Base-by-base conservation (phyloP, 2,113 vertebrate species). In the Nannobrachium achirus region DNA sequence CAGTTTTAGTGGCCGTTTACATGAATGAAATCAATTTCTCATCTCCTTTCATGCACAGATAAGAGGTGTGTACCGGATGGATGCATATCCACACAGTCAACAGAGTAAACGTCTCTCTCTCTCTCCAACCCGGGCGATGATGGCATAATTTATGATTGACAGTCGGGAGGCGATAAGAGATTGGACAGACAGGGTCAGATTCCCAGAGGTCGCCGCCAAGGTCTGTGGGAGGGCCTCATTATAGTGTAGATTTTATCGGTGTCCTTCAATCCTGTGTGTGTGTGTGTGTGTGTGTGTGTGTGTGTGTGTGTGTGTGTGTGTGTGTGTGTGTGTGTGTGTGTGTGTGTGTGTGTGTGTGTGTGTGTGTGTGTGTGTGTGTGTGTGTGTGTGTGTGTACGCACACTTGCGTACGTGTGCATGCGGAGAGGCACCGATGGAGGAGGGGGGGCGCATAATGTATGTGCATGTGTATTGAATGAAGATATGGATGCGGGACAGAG, bases 141-240 rank as follows among this genome's bases (percentile, higher is more conserved):
- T 63, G 71, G 63, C 41, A 61, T 84, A 64, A 80, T 87, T 85
- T 81, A 80, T 73, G 76, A 83, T 70, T 76, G 83, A 85, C 86
- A 84, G 85, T 52, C 16, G 62, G 78, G 77, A 78, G 83, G 71
- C 74, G 77, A 85, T 86, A 75, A 81, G 81, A 79, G 80, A 87
- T 88, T 76, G 78, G 75, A 63, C 64, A 63, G 71, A 71, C 65
- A 81, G 71, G 85, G 83, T 80, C 80, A 7, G 73, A 78, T 78
- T 77, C 66, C 64, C 70, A 86, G 61, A 88, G 85, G 89, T 88
- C 84, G 81, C 56, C 41, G 60, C 66, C 79, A 87, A 91, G 88
- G 83, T 86, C 80, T 67, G 20, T 48, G 75, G 83, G 69, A 86
- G 81, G 80, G 66, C 71, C 84, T 84, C 81, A 85, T 86, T 82